These are phyloP conservation scores for Bacillus rossius DNA, from an alignment of 1,140 invertebrate genomes.

Conservation along the genomic window DNA sequence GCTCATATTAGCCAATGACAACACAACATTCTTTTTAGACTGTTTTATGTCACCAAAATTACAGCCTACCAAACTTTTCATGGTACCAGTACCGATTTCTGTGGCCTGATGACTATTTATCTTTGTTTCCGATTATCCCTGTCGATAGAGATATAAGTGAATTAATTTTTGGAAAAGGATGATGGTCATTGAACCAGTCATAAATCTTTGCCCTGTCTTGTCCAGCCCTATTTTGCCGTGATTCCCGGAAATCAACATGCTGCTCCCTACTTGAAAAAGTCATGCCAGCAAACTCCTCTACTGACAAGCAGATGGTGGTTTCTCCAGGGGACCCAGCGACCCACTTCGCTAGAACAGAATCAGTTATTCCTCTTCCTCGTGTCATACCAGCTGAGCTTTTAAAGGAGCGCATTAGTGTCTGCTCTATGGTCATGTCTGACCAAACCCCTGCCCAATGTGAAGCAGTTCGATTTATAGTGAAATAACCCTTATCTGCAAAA, in stretches of 20 bases:
- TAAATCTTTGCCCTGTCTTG: background rate
- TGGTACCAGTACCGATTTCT: too few species aligned
- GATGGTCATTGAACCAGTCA: too few species aligned
- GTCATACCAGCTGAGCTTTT: conserved; percentile 38
- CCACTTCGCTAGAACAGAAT: background rate
- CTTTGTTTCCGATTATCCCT: too few species aligned
- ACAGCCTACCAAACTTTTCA: too few species aligned
- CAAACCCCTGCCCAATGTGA: conserved; percentile 41
- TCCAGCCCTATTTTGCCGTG: background rate
- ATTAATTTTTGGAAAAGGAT: too few species aligned
- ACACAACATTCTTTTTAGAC: too few species aligned
- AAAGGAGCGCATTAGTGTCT: conserved; percentile 40
- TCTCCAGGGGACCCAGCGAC: too few species aligned
- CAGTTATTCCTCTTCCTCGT: conserved; percentile 28
- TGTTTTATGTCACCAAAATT: too few species aligned
- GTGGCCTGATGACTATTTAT: too few species aligned
- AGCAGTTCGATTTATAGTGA: conserved; percentile 38
- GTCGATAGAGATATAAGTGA: too few species aligned
- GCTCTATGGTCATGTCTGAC: conserved; percentile 39
- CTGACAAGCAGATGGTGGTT: too few species aligned
- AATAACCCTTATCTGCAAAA: conserved; percentile 34
- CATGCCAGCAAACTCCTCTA: background rate
- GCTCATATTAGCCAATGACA: too few species aligned
- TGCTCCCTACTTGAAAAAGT: background rate
- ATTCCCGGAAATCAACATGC: background rate